Evolutionary conservation across 2,113 vertebrate genomes (phyloP).

Genomic region (Pelecanus crispus): DNA sequence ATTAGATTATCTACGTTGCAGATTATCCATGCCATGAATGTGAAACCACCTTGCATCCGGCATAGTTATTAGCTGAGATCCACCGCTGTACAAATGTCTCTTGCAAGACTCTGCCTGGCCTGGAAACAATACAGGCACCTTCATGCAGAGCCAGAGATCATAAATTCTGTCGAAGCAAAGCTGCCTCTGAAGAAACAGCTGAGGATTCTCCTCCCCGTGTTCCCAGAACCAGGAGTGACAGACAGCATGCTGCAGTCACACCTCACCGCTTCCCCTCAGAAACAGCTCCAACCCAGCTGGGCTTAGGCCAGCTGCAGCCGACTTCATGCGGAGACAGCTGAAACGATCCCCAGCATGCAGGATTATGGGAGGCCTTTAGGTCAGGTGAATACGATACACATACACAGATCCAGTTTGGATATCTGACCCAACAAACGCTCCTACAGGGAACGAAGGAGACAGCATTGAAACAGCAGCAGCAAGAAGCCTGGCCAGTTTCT

Average conservation of each 20-base stretch:
- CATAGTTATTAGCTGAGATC: not conserved
- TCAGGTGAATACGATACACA: constrained; percentile 25
- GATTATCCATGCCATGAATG: not conserved
- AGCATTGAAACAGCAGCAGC: not conserved
- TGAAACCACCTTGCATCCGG: not conserved
- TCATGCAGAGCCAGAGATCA: not conserved
- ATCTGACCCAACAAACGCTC: constrained; percentile 25
- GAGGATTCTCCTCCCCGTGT: not conserved
- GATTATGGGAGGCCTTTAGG: constrained; percentile 8
- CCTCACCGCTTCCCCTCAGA: not conserved
- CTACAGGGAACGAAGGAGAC: not conserved
- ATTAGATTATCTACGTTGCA: not conserved
- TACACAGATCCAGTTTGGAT: not conserved
- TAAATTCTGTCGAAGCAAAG: not conserved
- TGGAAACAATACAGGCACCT: not conserved
- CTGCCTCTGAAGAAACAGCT: not conserved
- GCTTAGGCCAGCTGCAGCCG: not conserved
- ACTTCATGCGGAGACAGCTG: not conserved
- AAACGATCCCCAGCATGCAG: not conserved
- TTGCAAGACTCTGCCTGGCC: not conserved
- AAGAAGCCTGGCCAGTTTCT: not conserved
- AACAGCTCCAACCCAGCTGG: not conserved
- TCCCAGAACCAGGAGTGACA: not conserved
- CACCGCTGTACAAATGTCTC: not conserved
- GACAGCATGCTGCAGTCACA: not conserved